Conservation (phyloP, 2,797 vertebrate genomes). For the Lindbergichthys nudifrons region DNA sequence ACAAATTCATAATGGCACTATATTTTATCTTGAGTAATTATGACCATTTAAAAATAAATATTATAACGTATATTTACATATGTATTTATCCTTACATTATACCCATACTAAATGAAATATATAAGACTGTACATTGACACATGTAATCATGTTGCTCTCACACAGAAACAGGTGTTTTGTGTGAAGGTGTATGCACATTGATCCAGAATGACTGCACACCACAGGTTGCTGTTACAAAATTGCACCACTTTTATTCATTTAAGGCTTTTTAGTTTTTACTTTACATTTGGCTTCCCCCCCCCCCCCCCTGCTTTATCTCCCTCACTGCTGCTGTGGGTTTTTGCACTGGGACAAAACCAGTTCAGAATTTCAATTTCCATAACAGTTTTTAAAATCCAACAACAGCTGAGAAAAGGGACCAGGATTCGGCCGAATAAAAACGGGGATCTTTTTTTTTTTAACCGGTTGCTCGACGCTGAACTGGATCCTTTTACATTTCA, state of each 20-base stretch:
- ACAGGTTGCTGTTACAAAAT: slow-evolving; percentile 77
- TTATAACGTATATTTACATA: no score
- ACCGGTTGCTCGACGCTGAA: slow-evolving; percentile 35
- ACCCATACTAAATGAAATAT: no score
- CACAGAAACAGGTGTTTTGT: no score
- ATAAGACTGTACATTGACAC: no score
- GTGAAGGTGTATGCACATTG: no score
- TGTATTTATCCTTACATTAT: no score
- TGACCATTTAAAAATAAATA: no score
- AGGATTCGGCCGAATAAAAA: background rate
- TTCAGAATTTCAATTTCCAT: slow-evolving; percentile 26
- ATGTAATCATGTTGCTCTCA: no score
- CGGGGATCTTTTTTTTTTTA: background rate
- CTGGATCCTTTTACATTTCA: slow-evolving; percentile 73
- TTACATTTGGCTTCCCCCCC: slow-evolving; percentile 77
- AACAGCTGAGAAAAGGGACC: background rate
- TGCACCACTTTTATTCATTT: slow-evolving; percentile 84
- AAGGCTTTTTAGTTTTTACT: slow-evolving; percentile 82
- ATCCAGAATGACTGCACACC: slow-evolving; percentile 40
- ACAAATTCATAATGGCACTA: no score
- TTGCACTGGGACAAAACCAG: slow-evolving; percentile 56
- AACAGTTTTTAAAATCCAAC: background rate
- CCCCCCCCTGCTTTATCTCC: slow-evolving; percentile 4
- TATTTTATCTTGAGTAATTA: no score
- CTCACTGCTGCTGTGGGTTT: slow-evolving; percentile 60